Evolutionary conservation across 2,888 invertebrate genomes (phyloP).

Genomic region (Arge pagana): DNA sequence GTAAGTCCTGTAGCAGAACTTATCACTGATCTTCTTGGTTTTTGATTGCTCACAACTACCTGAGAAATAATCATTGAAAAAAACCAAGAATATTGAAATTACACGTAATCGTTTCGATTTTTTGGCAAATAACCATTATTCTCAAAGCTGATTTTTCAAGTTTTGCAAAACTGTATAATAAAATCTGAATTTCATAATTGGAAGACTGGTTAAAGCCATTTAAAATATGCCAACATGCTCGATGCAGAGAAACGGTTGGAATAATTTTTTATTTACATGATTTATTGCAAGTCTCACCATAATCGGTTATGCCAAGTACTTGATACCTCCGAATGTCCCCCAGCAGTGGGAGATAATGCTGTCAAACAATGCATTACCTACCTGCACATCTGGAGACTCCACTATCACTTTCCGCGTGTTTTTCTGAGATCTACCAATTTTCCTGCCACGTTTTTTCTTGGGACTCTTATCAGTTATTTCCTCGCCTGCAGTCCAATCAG

Average conservation of each 20-base stretch:
- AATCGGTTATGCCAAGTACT: too few species aligned
- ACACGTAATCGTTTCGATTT: too few species aligned
- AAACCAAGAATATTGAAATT: not conserved
- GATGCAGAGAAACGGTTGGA: too few species aligned
- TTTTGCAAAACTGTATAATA: too few species aligned
- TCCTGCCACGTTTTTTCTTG: conserved; percentile 4
- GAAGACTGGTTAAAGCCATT: too few species aligned
- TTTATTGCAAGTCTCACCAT: too few species aligned
- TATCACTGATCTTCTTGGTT: conserved; percentile 3
- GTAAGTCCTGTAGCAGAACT: not conserved
- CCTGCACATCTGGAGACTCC: conserved; percentile 13
- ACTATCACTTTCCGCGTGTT: conserved; percentile 2
- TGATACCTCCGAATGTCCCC: too few species aligned
- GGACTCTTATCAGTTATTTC: conserved; percentile 10
- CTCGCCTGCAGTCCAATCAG: conserved; percentile 1
- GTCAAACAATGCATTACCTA: too few species aligned
- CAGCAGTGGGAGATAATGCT: too few species aligned
- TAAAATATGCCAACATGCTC: too few species aligned
- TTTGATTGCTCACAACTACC: conserved; percentile 24
- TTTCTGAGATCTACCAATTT: not conserved
- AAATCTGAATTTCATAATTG: too few species aligned
- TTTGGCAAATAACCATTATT: not conserved
- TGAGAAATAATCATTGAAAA: conserved; percentile 3
- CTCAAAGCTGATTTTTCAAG: not conserved
- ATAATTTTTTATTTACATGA: too few species aligned